phyloP scores from a whole-genome alignment of 2,797 vertebrate genomes.

The Glossophaga mutica region DNA sequence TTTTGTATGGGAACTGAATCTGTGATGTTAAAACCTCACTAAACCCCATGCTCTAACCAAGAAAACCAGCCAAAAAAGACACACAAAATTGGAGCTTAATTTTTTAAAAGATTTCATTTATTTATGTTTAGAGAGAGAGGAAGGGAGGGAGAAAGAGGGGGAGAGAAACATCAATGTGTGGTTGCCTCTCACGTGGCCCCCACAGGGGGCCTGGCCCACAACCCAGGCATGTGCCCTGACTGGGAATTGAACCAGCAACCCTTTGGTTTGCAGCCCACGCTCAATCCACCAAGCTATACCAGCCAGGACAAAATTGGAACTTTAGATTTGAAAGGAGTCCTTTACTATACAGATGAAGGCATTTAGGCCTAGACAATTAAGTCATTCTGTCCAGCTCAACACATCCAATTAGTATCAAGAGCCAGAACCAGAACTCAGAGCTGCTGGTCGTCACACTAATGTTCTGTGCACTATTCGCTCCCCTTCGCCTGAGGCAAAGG shows the following conservation, averaged over 20 bases:
- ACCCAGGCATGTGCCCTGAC: too few species aligned
- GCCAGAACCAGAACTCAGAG: background rate
- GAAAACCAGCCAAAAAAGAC: background rate
- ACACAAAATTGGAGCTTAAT: constrained; percentile 5
- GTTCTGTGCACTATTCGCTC: background rate
- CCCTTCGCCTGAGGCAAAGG: background rate
- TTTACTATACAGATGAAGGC: constrained; percentile 15
- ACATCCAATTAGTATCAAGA: background rate
- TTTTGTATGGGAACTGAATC: constrained; percentile 29
- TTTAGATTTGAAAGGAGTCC: constrained; percentile 35
- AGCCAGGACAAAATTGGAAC: background rate
- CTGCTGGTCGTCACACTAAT: background rate
- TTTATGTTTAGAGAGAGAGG: too few species aligned
- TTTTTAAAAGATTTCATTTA: too few species aligned
- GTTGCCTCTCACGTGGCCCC: too few species aligned
- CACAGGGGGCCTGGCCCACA: too few species aligned
- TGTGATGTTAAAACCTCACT: constrained; percentile 11
- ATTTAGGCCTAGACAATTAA: background rate
- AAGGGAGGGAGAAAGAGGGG: too few species aligned
- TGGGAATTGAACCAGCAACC: too few species aligned
- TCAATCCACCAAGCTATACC: background rate
- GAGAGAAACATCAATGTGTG: too few species aligned
- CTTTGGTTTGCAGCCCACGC: too few species aligned
- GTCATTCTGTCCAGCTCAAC: background rate
- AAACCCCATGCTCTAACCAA: constrained; percentile 9